These are phyloP conservation scores for Morpho achilles DNA, from an alignment of 2,888 invertebrate genomes.

Conservation along the genomic window DNA sequence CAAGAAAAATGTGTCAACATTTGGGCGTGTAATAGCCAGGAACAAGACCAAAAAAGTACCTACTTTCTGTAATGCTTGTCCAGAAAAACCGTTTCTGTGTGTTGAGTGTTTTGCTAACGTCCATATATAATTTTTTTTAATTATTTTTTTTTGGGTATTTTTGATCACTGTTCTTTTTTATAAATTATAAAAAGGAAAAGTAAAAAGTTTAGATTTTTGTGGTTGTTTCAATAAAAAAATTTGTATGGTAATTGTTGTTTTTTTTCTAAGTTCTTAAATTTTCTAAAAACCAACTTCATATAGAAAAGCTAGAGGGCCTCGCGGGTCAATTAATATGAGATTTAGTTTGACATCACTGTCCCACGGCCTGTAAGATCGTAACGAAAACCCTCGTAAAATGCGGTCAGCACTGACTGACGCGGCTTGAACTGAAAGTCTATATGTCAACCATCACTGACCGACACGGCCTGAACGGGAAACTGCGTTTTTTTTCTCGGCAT, in stretches of 20 bases:
- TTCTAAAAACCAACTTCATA: slow-evolving; percentile 22
- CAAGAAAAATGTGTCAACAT: too few species aligned
- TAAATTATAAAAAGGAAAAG: slow-evolving; percentile 9
- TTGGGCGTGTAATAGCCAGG: too few species aligned
- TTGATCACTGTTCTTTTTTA: slow-evolving; percentile 21
- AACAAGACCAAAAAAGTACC: too few species aligned
- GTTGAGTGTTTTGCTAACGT: slow-evolving; percentile 27
- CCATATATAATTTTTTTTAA: slow-evolving; percentile 25
- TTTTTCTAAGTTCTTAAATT: slow-evolving; percentile 21
- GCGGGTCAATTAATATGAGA: slow-evolving; percentile 29
- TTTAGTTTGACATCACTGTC: slow-evolving; percentile 30
- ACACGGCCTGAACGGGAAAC: slow-evolving; percentile 19
- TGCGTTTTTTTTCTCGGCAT: slow-evolving; percentile 26
- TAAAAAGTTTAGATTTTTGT: slow-evolving; percentile 10
- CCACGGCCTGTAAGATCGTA: too few species aligned
- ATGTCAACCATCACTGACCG: slow-evolving; percentile 26
- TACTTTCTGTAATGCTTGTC: too few species aligned
- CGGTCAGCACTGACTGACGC: slow-evolving; percentile 29
- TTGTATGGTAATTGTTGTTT: slow-evolving; percentile 24
- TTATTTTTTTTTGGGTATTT: slow-evolving; percentile 19
- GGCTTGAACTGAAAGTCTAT: slow-evolving; percentile 27
- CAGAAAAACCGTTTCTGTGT: slow-evolving; percentile 29
- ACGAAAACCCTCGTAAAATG: slow-evolving; percentile 25
- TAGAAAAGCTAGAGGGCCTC: slow-evolving; percentile 24
- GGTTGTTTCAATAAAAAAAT: slow-evolving; percentile 20